These are phyloP conservation scores for Podarcis siculus DNA, from an alignment of 2,797 vertebrate species.

Conservation along the genomic window DNA sequence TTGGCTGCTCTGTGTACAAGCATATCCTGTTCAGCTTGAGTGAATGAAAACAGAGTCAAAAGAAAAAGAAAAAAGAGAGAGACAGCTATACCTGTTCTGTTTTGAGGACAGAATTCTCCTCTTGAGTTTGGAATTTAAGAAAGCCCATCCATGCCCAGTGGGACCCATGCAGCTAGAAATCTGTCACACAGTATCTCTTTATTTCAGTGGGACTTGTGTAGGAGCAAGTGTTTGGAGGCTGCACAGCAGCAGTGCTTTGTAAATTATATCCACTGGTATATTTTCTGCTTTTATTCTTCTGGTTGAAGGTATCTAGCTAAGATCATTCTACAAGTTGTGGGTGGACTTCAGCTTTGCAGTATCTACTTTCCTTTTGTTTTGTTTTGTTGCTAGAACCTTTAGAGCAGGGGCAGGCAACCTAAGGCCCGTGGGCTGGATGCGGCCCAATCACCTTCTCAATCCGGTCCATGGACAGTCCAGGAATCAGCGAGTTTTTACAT, in stretches of 20 bases:
- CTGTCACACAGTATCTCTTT: background rate
- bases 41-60: background rate
- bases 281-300: background rate
- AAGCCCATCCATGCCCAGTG: background rate
- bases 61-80: background rate
- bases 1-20: background rate
- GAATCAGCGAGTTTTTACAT: too few relatives aligned
- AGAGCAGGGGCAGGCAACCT: too few relatives aligned
- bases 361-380: too few relatives aligned
- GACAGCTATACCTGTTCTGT: constrained; percentile 37
- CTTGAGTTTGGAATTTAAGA: constrained; percentile 19
- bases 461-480: too few relatives aligned
- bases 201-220: background rate
- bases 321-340: too few relatives aligned
- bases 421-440: too few relatives aligned
- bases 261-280: constrained; percentile 1
- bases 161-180: background rate
- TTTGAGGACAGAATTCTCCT: background rate
- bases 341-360: too few relatives aligned
- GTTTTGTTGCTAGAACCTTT: too few relatives aligned
- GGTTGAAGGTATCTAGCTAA: background rate
- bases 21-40: background rate
- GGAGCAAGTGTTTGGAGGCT: background rate
- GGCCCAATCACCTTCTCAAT: too few relatives aligned
- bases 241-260: constrained; percentile 1